A percentile compares a stretch with the other conserved stretches of the same genome.
These are phyloP conservation scores for Capitella teleta DNA, from an alignment of 1,140 invertebrate genomes.

Conservation along the genomic window DNA sequence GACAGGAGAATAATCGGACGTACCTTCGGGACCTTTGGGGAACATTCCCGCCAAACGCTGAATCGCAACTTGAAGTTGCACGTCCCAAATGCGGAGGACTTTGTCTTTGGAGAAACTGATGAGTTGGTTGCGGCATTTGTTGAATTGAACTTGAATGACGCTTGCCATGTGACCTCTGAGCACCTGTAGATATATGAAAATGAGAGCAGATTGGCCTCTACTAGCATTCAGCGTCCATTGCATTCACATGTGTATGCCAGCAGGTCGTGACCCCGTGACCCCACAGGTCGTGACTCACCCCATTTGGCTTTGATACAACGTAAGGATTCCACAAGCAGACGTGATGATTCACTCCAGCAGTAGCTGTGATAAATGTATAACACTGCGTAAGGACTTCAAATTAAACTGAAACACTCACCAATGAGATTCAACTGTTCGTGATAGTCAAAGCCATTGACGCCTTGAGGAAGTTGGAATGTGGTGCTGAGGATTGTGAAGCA, in stretches of 20 bases:
- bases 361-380: too few relatives aligned
- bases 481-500: too few relatives aligned
- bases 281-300: constrained; percentile 33
- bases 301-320: constrained; percentile 41
- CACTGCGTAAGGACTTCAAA: too few relatives aligned
- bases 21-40: constrained; percentile 37
- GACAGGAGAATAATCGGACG: background rate
- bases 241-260: too few relatives aligned
- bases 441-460: constrained; percentile 39
- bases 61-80: constrained; percentile 41
- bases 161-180: constrained; percentile 39
- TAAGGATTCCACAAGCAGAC: constrained; percentile 42
- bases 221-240: too few relatives aligned
- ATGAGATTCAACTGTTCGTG: constrained; percentile 35
- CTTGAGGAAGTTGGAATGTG: constrained; percentile 33
- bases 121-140: constrained; percentile 30
- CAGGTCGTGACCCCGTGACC: too few relatives aligned
- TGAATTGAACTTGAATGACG: constrained; percentile 39
- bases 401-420: too few relatives aligned
- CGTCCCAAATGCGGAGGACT: constrained; percentile 41
- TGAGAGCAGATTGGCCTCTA: too few relatives aligned
- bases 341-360: constrained; percentile 39
- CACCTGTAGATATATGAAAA: constrained; percentile 25
- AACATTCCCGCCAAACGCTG: constrained; percentile 40
- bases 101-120: constrained; percentile 43